phyloP scores from a whole-genome alignment of 2,797 vertebrate genomes.

The Chrysocyon brachyurus region DNA sequence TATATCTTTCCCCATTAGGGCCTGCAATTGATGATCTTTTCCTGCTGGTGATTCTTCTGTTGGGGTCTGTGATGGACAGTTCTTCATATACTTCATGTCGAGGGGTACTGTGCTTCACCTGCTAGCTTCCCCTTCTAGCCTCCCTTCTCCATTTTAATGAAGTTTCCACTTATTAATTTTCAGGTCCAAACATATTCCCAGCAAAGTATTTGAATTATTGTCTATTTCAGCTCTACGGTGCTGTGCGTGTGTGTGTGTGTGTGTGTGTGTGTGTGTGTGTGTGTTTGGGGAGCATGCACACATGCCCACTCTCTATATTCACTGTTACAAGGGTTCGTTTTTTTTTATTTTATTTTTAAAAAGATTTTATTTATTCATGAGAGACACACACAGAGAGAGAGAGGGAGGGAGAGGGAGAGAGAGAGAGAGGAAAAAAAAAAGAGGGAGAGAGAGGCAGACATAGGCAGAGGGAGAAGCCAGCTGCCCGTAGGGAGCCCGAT shows the following conservation, averaged over 20 bases:
- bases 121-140: neutral
- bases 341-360: neutral
- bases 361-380: no score
- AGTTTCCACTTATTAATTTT: neutral
- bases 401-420: no score
- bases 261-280: neutral
- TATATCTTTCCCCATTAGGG: neutral
- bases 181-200: neutral
- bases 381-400: no score
- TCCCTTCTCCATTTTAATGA: neutral
- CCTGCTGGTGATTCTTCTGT: neutral
- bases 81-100: neutral
- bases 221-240: neutral
- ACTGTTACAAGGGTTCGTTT: neutral
- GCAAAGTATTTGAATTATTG: constrained; percentile 36
- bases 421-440: no score
- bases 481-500: no score
- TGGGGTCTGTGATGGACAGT: neutral
- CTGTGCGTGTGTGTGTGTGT: neutral
- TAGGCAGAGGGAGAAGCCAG: no score
- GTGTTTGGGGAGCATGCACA: no score
- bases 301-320: neutral
- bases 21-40: neutral
- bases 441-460: no score
- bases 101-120: neutral